Base-by-base conservation (phyloP, 2,113 vertebrate species). In the Myanophis thanlyinensis region DNA sequence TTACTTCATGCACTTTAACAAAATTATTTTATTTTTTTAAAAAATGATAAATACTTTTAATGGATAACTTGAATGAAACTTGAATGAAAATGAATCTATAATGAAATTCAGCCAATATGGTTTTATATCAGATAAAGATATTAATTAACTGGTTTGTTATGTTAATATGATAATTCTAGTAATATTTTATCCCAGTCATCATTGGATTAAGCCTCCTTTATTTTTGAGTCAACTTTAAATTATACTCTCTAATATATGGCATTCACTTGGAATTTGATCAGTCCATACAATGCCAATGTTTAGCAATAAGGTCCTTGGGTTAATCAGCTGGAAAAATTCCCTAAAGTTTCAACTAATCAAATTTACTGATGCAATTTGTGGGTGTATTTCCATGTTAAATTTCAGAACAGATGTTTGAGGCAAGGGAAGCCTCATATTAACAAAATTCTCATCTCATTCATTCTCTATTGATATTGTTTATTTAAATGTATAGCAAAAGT, bases 271-370 rank as follows among this genome's bases (percentile, higher is more conserved):
- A 97, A 97, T 98, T 97, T 96, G 93, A 94, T 96, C 96, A 97
- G 97, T 97, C 95, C 96, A 91, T 95, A 93, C 91, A 96, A 95
- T 95, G 95, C 89, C 94, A 97, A 86, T 96, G 95, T 93, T 95
- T 97, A 94, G 97, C 95, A 94, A 96, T 96, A 97, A 97, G 94
- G 95, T 97, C 96, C 92, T 54, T 88, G 92, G 97, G 95, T 98
- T 97, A 98, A 97, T 97, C 96, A 96, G 94, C 95, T 94, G 95
- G 94, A 97, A 98, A 98, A 97, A 94, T 96, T 97, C 96, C 97
- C 97, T 94, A 95, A 98, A 97, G 94, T 96, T 97, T 91, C 93
- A 95, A 93, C 95, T 97, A 97, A 98, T 97, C 96, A 96, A 97
- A 97, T 98, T 97, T 97, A 94, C 95, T 95, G 95, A 89, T 93